phyloP scores from a whole-genome alignment of 2,797 vertebrate species.

The Chiloscyllium punctatum region DNA sequence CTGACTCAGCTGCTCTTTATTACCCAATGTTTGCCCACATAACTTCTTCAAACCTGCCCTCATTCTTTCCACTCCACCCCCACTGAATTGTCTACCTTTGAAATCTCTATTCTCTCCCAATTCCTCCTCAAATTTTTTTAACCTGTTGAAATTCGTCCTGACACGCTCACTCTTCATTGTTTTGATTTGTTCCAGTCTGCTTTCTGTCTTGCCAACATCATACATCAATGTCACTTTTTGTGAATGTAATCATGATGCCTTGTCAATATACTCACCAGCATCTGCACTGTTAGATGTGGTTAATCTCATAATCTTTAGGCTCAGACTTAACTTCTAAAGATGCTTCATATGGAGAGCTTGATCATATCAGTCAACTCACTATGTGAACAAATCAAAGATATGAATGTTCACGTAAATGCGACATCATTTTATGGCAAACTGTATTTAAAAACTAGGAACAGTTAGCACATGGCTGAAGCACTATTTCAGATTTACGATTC shows the following conservation, averaged over 20 bases:
- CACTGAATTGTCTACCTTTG: neutral
- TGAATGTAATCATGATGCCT: neutral
- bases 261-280: neutral
- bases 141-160: neutral
- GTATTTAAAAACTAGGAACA: no score
- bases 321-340: no score
- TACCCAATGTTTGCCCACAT: neutral
- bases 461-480: no score
- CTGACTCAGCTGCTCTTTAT: neutral
- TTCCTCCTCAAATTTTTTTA: neutral
- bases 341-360: no score
- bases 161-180: neutral
- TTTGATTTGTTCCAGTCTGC: neutral
- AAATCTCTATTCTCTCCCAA: neutral
- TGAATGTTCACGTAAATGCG: no score
- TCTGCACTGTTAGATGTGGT: neutral
- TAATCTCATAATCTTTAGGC: neutral
- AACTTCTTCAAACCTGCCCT: neutral
- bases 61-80: neutral
- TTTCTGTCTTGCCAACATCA: neutral
- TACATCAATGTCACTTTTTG: neutral
- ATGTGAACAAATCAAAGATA: no score
- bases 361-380: no score
- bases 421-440: no score
- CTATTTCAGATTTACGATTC: no score